Evolutionary conservation across 2,888 invertebrate genomes (phyloP).

Genomic region (Drosophila acutilabella): DNA sequence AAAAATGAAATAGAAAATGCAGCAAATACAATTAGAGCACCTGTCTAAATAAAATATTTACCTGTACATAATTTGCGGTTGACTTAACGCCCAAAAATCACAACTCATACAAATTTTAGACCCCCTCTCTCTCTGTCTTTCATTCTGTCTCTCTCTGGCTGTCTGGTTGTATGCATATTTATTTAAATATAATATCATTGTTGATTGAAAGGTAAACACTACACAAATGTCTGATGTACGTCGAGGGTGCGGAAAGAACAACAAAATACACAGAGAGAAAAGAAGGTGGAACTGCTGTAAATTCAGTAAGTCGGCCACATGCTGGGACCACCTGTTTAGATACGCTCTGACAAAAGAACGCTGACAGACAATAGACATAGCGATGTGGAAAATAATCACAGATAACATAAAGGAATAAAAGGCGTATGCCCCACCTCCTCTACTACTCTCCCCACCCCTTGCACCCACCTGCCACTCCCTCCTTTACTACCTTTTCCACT

Average conservation of each 20-base stretch:
- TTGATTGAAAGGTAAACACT: slow-evolving; percentile 78
- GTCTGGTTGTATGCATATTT: slow-evolving; percentile 36
- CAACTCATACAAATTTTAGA: slow-evolving; percentile 19
- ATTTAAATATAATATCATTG: slow-evolving; percentile 57
- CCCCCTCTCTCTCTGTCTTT: slow-evolving; percentile 2
- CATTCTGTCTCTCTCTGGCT: background rate
- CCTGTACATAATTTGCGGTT: slow-evolving; percentile 56
- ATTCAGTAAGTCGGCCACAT: slow-evolving; percentile 63
- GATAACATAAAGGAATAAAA: slow-evolving; percentile 76
- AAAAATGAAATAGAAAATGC: background rate
- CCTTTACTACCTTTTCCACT: background rate
- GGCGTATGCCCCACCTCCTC: slow-evolving; percentile 32
- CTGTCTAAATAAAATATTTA: slow-evolving; percentile 44
- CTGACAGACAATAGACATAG: slow-evolving; percentile 66
- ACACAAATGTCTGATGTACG: slow-evolving; percentile 21
- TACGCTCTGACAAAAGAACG: slow-evolving; percentile 62
- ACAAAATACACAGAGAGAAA: slow-evolving; percentile 32
- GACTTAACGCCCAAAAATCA: slow-evolving; percentile 53
- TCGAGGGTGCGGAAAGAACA: slow-evolving; percentile 14
- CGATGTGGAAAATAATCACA: slow-evolving; percentile 80
- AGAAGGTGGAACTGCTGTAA: slow-evolving; percentile 32
- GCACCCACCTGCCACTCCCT: background rate
- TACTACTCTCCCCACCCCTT: background rate
- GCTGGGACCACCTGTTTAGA: slow-evolving; percentile 80
- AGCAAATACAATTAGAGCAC: slow-evolving; percentile 53